Evolutionary conservation across 2,113 vertebrate species (phyloP).

Genomic region (Poeciliopsis turrubarensis): DNA sequence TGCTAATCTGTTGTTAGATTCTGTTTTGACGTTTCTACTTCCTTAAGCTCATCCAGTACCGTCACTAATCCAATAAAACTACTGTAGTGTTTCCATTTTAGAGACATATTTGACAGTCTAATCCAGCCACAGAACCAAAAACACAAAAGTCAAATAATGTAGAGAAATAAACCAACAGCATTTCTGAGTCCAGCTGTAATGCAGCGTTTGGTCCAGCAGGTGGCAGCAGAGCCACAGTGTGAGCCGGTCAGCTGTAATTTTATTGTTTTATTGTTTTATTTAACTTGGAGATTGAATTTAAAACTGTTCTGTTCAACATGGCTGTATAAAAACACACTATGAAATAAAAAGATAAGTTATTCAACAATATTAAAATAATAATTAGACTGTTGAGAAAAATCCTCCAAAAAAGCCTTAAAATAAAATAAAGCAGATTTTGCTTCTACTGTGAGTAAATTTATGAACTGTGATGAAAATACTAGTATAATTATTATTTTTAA

Average conservation of each 20-base stretch:
- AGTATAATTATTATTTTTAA: background rate
- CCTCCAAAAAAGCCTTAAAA: background rate
- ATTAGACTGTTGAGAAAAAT: too few relatives aligned
- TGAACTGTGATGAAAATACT: too few relatives aligned
- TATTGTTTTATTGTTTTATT: background rate
- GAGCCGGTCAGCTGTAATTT: too few relatives aligned
- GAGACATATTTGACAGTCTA: too few relatives aligned
- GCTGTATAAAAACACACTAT: too few relatives aligned
- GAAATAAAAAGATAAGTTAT: background rate
- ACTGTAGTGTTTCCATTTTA: too few relatives aligned
- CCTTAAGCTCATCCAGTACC: background rate
- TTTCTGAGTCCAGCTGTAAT: background rate
- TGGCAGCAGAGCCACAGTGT: constrained; percentile 43
- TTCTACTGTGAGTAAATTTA: background rate
- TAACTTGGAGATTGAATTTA: background rate
- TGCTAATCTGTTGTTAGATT: background rate
- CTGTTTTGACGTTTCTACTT: background rate
- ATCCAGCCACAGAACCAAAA: too few relatives aligned
- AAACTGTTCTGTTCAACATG: too few relatives aligned
- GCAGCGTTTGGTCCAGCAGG: constrained; percentile 25
- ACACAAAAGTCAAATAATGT: too few relatives aligned
- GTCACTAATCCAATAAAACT: background rate
- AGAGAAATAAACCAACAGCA: too few relatives aligned
- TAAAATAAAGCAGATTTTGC: background rate
- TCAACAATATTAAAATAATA: too few relatives aligned